phyloP scores from a whole-genome alignment of 1,140 invertebrate species.

The Halyomorpha halys region DNA sequence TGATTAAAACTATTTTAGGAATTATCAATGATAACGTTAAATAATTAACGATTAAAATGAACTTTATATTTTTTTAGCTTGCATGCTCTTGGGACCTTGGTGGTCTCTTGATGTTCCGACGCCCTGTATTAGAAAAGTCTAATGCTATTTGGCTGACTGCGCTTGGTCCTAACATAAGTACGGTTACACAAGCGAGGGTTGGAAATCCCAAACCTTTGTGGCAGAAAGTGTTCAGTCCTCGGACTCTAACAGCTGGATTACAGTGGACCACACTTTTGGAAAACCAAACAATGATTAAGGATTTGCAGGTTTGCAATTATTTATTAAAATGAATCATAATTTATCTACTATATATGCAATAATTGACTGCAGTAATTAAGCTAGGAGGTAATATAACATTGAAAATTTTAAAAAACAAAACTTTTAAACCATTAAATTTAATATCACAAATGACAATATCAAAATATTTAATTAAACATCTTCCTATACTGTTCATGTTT shows the following conservation, averaged over 20 bases:
- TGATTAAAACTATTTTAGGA: no score
- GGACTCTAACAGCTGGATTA: constrained; percentile 36
- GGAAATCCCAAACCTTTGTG: constrained; percentile 40
- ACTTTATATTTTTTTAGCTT: constrained; percentile 20
- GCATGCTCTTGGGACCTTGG: constrained; percentile 40
- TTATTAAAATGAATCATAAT: no score
- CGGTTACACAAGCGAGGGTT: constrained; percentile 38
- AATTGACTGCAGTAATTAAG: no score
- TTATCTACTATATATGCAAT: no score
- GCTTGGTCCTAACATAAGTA: constrained; percentile 43
- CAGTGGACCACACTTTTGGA: constrained; percentile 41
- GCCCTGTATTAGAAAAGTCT: constrained; percentile 39
- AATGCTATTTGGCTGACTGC: constrained; percentile 40
- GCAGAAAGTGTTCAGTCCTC: constrained; percentile 37
- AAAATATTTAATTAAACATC: no score
- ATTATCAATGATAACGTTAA: no score
- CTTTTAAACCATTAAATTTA: no score
- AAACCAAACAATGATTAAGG: constrained; percentile 10
- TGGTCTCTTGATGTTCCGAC: constrained; percentile 43
- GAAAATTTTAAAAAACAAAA: no score
- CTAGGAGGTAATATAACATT: no score
- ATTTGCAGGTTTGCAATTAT: neutral
- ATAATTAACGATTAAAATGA: no score
- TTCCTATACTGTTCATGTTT: no score
- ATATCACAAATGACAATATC: no score